Percentiles rank a stretch among this genome's conserved stretches.
phyloP scores from a whole-genome alignment of 2,888 invertebrate genomes.

The Strigamia crassipes region DNA sequence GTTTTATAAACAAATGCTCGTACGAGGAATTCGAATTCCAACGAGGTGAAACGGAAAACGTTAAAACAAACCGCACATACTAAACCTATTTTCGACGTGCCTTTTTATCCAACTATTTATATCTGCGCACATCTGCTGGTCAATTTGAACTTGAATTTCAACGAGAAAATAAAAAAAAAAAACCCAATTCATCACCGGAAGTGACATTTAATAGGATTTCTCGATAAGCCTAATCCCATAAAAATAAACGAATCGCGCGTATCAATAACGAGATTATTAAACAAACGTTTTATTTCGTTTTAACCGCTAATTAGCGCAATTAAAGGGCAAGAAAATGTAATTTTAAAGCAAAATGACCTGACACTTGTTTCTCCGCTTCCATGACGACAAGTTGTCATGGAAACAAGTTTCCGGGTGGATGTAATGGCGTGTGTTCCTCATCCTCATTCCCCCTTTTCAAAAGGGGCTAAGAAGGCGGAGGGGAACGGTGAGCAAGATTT shows the following conservation, averaged over 20 bases:
- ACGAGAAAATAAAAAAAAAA: background rate
- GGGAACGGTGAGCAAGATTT: background rate
- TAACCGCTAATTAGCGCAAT: background rate
- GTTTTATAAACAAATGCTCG: background rate
- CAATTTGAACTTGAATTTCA: background rate
- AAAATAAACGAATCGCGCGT: too few species aligned
- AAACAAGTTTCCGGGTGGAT: slow-evolving; percentile 26
- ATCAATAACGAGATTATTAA: too few species aligned
- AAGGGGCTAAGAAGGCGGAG: background rate
- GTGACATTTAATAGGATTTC: background rate
- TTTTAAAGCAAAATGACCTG: background rate
- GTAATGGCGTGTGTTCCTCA: slow-evolving; percentile 15
- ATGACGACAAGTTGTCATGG: background rate
- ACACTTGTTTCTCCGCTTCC: slow-evolving; percentile 3
- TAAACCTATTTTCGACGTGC: too few species aligned
- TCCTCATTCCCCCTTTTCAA: background rate
- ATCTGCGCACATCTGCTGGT: background rate
- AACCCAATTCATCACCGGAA: background rate
- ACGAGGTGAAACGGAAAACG: background rate
- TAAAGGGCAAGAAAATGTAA: background rate
- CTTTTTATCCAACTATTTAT: background rate
- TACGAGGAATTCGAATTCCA: background rate
- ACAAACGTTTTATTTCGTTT: too few species aligned
- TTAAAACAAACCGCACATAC: background rate
- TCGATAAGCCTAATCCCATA: background rate